Conservation (phyloP, 1,140 invertebrate species). For the Proales similis region DNA sequence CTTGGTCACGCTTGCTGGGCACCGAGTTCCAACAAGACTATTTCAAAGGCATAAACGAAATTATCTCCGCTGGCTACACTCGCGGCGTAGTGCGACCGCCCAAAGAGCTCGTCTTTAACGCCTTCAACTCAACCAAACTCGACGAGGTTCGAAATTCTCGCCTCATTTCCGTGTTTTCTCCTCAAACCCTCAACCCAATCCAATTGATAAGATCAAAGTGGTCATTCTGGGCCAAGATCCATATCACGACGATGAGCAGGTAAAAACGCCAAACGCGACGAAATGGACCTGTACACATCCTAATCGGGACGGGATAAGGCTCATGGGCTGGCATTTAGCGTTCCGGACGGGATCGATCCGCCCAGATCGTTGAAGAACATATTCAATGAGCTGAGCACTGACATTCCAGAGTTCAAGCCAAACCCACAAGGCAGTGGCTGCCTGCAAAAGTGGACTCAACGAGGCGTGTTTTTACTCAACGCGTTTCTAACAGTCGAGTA, state of each 20-base stretch:
- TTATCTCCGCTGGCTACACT: constrained; percentile 19
- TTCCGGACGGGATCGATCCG: neutral
- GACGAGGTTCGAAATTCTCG: neutral
- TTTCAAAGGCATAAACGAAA: constrained; percentile 23
- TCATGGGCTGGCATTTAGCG: constrained; percentile 33
- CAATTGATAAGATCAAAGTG: constrained; percentile 30
- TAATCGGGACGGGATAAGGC: too few species aligned
- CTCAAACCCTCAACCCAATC: too few species aligned
- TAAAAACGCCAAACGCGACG: too few species aligned
- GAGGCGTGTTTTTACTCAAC: constrained; percentile 37
- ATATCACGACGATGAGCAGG: constrained; percentile 31
- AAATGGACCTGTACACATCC: too few species aligned
- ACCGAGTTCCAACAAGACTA: constrained; percentile 24
- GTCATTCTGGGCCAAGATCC: constrained; percentile 38
- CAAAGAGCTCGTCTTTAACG: constrained; percentile 35
- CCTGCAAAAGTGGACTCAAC: constrained; percentile 20
- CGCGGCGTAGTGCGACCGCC: constrained; percentile 8
- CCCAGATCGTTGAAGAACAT: constrained; percentile 35
- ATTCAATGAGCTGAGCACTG: constrained; percentile 29
- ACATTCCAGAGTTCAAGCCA: constrained; percentile 11
- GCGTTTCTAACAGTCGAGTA: constrained; percentile 34
- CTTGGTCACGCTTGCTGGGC: constrained; percentile 12
- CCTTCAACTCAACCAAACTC: constrained; percentile 19
- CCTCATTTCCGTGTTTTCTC: too few species aligned
- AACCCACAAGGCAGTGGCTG: constrained; percentile 17